Evolutionary conservation across 2,113 vertebrate genomes (phyloP), one percentile per base, ranked within the genome.

Genomic region (Otus sunia): DNA sequence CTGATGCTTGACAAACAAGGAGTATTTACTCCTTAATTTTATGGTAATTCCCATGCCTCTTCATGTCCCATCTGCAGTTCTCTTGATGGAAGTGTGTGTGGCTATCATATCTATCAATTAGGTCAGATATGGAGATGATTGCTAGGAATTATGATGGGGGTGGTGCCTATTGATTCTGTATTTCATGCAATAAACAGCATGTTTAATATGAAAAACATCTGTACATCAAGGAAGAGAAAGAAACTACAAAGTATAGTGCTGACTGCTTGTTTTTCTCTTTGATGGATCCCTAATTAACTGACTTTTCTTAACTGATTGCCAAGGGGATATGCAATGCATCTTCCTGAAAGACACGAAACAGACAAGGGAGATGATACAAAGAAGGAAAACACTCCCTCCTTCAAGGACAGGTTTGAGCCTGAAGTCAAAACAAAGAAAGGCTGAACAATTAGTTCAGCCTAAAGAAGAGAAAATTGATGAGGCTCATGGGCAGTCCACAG

Each of bases 281-380:
- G 66, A 92, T 62, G 32, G 68, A 55, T 63, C 50, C 14, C 63
- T 92, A 95, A 97, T 92, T 94, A 95, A 87, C 34, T 80, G 71
- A 66, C 19, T 87, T 92, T 81, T 89, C 34, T 72, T 37, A 95
- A 83, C 47, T 80, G 74, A 96, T 59, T 92, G 81, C 67, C 71
- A 86, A 85, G 37, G 39, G 66, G 10, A 72, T 59, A 69, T 71
- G 66, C 53, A 87, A 52, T 59, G 53, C 22, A 39, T 91, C 67
- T 86, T 94, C 66, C 74, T 39, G 34, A 82, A 85, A 91, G 81
- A 91, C 29, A 82, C 53, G 87, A 95, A 96, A 41, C 83, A 95
- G 62, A 80, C 34, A 79, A 69, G 26, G 32, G 37, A 86, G 66
- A 92, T 34, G 32, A 86, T 71, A 66, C 7, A 87, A 82, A 90